Percentiles rank a stretch among this genome's conserved stretches.
phyloP scores from a whole-genome alignment of 2,113 vertebrate genomes.

The Tragelaphus buxtoni region DNA sequence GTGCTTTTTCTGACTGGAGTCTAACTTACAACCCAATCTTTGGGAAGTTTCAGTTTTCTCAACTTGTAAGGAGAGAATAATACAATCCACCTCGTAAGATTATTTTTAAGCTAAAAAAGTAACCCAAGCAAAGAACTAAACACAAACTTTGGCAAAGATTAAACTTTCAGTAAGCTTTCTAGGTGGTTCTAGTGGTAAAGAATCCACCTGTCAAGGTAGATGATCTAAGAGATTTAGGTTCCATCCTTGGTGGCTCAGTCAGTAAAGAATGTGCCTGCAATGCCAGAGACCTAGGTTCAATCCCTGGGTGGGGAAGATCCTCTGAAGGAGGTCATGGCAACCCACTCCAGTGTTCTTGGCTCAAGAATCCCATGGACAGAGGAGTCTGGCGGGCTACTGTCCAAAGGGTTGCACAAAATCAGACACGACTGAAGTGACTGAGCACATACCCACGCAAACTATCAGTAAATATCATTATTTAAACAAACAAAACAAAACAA shows the following conservation, averaged over 20 bases:
- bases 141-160: background rate
- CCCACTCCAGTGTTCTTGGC: background rate
- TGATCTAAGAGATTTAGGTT: background rate
- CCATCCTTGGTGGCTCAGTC: background rate
- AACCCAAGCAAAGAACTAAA: background rate
- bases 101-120: background rate
- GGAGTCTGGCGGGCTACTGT: rapidly evolving
- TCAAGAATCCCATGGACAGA: background rate
- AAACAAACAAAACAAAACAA: background rate
- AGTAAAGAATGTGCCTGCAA: background rate
- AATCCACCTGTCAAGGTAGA: background rate
- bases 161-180: background rate
- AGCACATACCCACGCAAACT: rapidly evolving
- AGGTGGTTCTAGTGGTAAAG: background rate
- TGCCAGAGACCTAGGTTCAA: background rate
- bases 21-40: background rate
- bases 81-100: background rate
- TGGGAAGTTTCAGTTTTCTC: background rate
- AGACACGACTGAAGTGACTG: background rate
- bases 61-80: background rate
- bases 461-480: background rate
- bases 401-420: background rate
- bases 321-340: background rate
- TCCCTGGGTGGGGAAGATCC: background rate
- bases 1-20: background rate